Evolutionary conservation across 2,888 invertebrate genomes (phyloP).

Genomic region (Ophioninae sp.): DNA sequence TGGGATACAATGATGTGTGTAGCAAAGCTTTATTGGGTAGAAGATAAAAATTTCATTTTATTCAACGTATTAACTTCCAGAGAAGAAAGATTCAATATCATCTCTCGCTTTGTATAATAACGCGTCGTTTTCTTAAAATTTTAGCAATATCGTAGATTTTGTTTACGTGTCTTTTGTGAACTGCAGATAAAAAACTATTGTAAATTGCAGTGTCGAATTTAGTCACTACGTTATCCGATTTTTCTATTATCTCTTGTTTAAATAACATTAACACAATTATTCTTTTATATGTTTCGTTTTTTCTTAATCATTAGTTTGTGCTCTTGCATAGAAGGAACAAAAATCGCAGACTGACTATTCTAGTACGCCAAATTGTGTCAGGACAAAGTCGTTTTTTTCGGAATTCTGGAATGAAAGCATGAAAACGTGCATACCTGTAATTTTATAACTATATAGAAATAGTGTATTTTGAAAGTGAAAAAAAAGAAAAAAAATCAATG

Average conservation of each 20-base stretch:
- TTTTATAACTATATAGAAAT: slow-evolving; percentile 39
- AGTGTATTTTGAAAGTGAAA: slow-evolving; percentile 10
- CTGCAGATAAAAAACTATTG: slow-evolving; percentile 56
- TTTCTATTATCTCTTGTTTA: slow-evolving; percentile 29
- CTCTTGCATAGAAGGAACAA: slow-evolving; percentile 54
- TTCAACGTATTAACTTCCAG: slow-evolving; percentile 34
- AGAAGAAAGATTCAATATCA: slow-evolving; percentile 57
- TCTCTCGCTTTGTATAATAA: slow-evolving; percentile 76
- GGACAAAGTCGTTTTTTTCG: slow-evolving; percentile 29
- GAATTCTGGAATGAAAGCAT: slow-evolving; percentile 45
- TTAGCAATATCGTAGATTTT: slow-evolving; percentile 54
- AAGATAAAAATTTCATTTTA: slow-evolving; percentile 36
- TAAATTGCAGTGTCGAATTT: slow-evolving; percentile 64
- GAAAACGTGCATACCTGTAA: slow-evolving; percentile 56
- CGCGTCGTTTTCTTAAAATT: slow-evolving; percentile 68
- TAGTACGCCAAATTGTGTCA: slow-evolving; percentile 47
- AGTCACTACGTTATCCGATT: slow-evolving; percentile 61
- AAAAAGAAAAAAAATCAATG: slow-evolving; percentile 15
- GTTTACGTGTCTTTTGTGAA: slow-evolving; percentile 36
- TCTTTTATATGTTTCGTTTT: slow-evolving; percentile 31
- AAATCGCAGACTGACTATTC: slow-evolving; percentile 57
- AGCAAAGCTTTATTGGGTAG: neutral
- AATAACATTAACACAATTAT: slow-evolving; percentile 48
- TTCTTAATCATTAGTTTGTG: slow-evolving; percentile 44
- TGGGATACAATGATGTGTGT: neutral